Evolutionary conservation across 2,888 invertebrate species (phyloP).

Genomic region (Agrochola litura): DNA sequence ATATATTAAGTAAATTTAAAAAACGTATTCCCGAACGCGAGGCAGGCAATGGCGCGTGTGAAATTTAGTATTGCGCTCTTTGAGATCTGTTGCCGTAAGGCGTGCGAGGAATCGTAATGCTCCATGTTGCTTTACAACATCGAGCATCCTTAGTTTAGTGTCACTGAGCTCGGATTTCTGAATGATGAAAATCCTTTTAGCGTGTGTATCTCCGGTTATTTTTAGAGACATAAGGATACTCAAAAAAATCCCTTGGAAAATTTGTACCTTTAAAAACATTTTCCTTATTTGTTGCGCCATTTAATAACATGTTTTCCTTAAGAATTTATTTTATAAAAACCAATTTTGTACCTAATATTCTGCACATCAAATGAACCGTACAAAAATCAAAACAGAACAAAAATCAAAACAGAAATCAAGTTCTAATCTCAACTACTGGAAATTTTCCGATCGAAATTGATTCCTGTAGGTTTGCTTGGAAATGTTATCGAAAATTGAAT

Average conservation of each 20-base stretch:
- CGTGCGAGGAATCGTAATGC: constrained; percentile 63
- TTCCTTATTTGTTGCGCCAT: constrained; percentile 36
- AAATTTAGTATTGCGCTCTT: constrained; percentile 83
- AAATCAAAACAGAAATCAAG: constrained; percentile 35
- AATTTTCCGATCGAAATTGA: constrained; percentile 50
- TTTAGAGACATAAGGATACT: constrained; percentile 20
- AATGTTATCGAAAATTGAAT: constrained; percentile 74
- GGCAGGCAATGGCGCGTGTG: constrained; percentile 82
- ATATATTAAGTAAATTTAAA: constrained; percentile 87
- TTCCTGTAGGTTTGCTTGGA: constrained; percentile 53
- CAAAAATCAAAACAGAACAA: constrained; percentile 28
- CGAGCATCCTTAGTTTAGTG: constrained; percentile 31
- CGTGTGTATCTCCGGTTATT: constrained; percentile 1
- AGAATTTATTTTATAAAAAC: constrained; percentile 20
- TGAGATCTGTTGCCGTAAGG: constrained; percentile 63
- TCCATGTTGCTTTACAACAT: constrained; percentile 26
- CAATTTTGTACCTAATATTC: constrained; percentile 30
- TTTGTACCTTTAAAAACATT: constrained; percentile 21
- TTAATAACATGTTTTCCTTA: constrained; percentile 33
- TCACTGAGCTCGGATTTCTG: constrained; percentile 30
- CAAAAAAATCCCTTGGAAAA: constrained; percentile 21
- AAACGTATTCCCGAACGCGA: constrained; percentile 76
- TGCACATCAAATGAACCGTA: constrained; percentile 25
- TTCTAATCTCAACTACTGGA: constrained; percentile 30
- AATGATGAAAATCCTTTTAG: constrained; percentile 20